Base-by-base conservation (phyloP, 2,888 invertebrate species). In the Eurytoma californica region DNA sequence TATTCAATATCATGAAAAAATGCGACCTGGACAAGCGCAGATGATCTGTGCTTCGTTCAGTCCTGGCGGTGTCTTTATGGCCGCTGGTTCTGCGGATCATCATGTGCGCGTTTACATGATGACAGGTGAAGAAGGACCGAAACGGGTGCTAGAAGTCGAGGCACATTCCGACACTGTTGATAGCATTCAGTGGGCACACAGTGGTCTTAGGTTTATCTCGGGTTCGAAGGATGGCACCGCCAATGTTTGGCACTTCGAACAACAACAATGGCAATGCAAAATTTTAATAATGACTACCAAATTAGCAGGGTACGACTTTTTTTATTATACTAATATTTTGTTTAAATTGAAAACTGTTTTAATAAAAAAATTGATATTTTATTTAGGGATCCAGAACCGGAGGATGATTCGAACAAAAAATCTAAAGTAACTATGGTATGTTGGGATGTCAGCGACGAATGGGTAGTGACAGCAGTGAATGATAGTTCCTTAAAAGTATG, bases 221-320 rank as follows among this genome's bases (percentile, higher is more conserved):
- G 99, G 98, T 14, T 96, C 97, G 86, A 97, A 97, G 88, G 99
- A 99, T 91, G 99, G 99, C 20, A 95, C 95, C 1, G 98, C 98
- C 0, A 94, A 96, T 83, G 94, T 99, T 77, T 99, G 98, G 98
- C 93, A 95, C 83, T 96, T 96, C 88, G 95, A 97, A 90, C 93
- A 95, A 81, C 96, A 97, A 84, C 95, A 96, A 86, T 99, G 98
- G 98, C 93, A 95, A 65, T 95, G 94, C 84, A 92, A 93, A 60
- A 92, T 94, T 83, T 91, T 98, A 65, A 92, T 94, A 82, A 95
- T 95, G 94, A 92, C 92, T 0, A 92, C 93, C 20, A 92, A 92
- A 83, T 86, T 94, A 57, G 89, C 92, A 18, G 92, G 92, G 93
- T 93, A 89, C 85, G 88, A 51, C 53, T 20, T 72, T 76, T 53